Base-by-base conservation (phyloP, 2,113 vertebrate genomes). In the Rhinichthys klamathensis region DNA sequence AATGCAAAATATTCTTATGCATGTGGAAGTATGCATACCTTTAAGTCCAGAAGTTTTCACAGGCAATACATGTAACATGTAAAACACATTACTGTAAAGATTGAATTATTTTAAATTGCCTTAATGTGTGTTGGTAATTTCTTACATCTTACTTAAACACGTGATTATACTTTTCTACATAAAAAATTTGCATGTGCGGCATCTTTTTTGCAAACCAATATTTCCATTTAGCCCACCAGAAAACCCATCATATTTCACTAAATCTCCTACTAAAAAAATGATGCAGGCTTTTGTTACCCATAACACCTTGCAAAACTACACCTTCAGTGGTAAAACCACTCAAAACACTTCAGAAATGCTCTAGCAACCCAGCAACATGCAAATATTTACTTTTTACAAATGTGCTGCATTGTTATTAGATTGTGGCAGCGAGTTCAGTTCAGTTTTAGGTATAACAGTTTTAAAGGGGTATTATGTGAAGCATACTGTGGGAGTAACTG, bases 161-260 rank as follows among this genome's bases (percentile, higher is more conserved):
- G 1, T 11, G 6, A 56, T 21, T 70, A 70, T 23, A 9, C 35
- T n/a, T 41, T 70, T 70, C 18, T 70, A 41, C 4, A 2, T 23
- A 12, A n/a, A 41, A 38, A 41, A 23, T 72, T n/a, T 72, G 69
- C 35, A 72, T 23, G 18, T 23, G 67, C 3, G 0, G 18, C 32
- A 38, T 70, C 3, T 23, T 56, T 35, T 77, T 56, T 56, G 1
- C 49, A 77, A 35, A 77, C 74, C 25, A 2, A 32, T 9, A 77
- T 77, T 77, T 77, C 27, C 49, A 77, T 77, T 77, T 56, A 77
- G 74, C 49, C 8, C 6, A 30, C 9, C 74, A 23, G 10, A 56
- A 75, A 16, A 54, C 23, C 49, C 74, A 77, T 35, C 2, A 0
- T 13, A 77, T 77, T 56, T 77, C 49, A 77, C 49, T 77, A 77